phyloP scores from a whole-genome alignment of 2,113 vertebrate genomes.

The Propithecus coquereli region DNA sequence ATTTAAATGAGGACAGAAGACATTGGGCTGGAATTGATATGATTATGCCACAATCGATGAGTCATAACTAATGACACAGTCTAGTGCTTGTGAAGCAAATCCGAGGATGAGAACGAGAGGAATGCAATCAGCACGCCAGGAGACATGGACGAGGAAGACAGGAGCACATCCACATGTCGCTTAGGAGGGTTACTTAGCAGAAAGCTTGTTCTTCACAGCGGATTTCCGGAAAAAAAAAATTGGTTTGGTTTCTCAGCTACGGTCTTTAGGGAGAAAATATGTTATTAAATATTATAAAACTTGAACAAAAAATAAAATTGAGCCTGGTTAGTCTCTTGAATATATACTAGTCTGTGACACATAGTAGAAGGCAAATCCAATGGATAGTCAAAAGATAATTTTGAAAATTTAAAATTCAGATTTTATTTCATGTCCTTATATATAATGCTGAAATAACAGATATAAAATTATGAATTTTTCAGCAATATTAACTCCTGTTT shows the following conservation, averaged over 20 bases:
- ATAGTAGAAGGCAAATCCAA: neutral
- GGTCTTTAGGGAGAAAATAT: neutral
- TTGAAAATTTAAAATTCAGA: neutral
- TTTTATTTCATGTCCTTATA: neutral
- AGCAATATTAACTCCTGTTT: neutral
- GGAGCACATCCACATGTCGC: accelerated
- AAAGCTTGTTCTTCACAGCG: neutral
- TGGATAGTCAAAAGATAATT: neutral
- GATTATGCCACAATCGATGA: slow-evolving; percentile 69
- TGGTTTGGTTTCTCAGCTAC: neutral
- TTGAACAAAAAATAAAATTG: neutral
- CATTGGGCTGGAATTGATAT: slow-evolving; percentile 50
- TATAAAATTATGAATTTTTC: neutral
- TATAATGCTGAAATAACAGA: neutral
- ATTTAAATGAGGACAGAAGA: slow-evolving; percentile 72
- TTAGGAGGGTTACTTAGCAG: neutral
- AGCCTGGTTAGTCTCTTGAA: neutral
- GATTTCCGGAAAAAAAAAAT: neutral
- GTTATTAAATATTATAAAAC: slow-evolving; percentile 11
- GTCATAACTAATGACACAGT: slow-evolving; percentile 68
- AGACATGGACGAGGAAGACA: neutral
- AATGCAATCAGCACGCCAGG: neutral
- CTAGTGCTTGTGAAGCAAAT: slow-evolving; percentile 51
- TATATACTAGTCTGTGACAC: neutral
- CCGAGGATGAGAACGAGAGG: neutral